Base-by-base conservation (phyloP, 2,113 vertebrate species). In the Apteryx owenii region DNA sequence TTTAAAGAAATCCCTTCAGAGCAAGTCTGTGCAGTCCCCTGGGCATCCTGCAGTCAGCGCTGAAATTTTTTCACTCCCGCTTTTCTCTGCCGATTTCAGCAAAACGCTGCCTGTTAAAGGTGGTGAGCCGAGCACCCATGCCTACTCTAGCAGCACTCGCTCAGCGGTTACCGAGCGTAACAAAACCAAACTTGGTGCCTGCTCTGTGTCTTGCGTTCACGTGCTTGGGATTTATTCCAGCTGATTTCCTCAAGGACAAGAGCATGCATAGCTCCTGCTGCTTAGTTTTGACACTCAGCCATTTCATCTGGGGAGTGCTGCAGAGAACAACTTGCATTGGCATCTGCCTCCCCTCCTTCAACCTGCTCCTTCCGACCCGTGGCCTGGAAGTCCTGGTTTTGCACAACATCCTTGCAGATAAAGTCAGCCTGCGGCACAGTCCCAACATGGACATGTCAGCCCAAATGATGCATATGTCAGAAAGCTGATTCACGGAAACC, bases 11-110 rank as follows among this genome's bases (percentile, higher is more conserved):
- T 62, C 13, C 23, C 50, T 84, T 19, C 42, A 1, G 2, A 70
- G 54, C 85, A 96, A 83, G 71, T 42, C 90, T 78, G 50, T 81
- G 82, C 82, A 94, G 7, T 31, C 29, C 68, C 70, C 26, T 85
- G 23, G 53, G 54, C 42, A 15, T 65, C 76, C 58, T 77, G 40
- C 60, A 70, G 17, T 70, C 8, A 7, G 13, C n/a, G 80, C 80
- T 61, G 58, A 46, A 77, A 51, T 76, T 33, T 79, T 81, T 87
- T 66, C 76, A 44, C 40, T 83, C 58, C 54, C 40, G n/a, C 65
- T 70, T 89, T 68, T 25, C 61, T 48, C 48, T 77, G 62, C 88
- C 81, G 87, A 77, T 72, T 33, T 60, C 66, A 66, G 78, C 78
- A 38, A 40, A 81, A 31, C 31, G 42, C 3, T 1, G 51, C 68